Base-by-base conservation (phyloP, 2,888 invertebrate genomes). In the Tetheella fluctuosa region DNA sequence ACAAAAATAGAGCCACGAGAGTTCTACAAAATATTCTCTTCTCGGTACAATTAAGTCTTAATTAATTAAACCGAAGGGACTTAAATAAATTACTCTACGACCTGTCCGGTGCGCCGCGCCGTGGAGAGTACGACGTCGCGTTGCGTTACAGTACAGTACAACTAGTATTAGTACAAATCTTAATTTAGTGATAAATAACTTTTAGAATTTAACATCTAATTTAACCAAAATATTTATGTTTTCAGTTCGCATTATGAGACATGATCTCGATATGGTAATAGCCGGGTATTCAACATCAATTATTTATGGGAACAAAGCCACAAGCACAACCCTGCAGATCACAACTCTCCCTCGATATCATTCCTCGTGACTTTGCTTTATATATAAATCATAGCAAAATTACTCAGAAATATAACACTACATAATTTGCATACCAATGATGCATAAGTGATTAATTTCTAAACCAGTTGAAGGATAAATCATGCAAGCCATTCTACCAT, bases 1-100 rank as follows among this genome's bases (percentile, higher is more conserved):
- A 90, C 80, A 89, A 90, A 89, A 89, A 90, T 90, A 90, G 84
- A 87, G 84, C 80, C 80, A 78, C 77, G 73, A 76, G 76, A 79
- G 77, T 73, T 75, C 75, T 83, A 83, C 77, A 75, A 79, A 81
- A 81, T 83, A 85, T 78, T 73, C 74, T 85, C 82, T 80, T 77
- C 73, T 77, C 75, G 71, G 73, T 83, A 85, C 75, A 70, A 76
- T 76, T 79, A 83, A 79, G 73, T 81, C 86, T 86, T 86, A 86
- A 74, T 80, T 82, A 81, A 79, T 70, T 80, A 77, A 81, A 73
- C 69, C 68, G 68, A 76, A 77, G 68, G 72, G 69, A 78, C 82
- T 77, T 79, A 79, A 72, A 69, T 79, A 74, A 70, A 71, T 70
- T 74, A 80, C 65, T 58, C 71, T 77, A 78, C 30, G 55, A 28